These are phyloP conservation scores for Periplaneta americana DNA, from an alignment of 1,140 invertebrate genomes.

Conservation along the genomic window DNA sequence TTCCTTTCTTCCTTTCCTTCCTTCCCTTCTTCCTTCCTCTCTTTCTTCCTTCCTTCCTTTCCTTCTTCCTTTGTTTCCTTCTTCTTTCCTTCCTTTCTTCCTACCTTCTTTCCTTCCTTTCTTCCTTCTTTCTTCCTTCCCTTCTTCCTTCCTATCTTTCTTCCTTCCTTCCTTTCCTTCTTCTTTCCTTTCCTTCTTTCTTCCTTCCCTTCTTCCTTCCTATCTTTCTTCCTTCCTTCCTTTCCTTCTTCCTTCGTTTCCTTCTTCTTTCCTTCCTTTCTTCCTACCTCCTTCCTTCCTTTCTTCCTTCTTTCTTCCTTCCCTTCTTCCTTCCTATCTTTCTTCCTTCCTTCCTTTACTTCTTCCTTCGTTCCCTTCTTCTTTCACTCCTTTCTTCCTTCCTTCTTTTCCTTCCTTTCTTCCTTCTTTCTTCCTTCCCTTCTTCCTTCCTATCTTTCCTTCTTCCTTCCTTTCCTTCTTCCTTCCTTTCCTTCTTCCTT, in stretches of 20 bases:
- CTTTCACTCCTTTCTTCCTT: neutral
- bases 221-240: too few relatives aligned
- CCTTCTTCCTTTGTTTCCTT: too few relatives aligned
- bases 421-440: neutral
- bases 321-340: too few relatives aligned
- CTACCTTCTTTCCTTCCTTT: too few relatives aligned
- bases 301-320: neutral
- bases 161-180: neutral
- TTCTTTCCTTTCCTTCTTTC: neutral
- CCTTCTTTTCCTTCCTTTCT: slow-evolving; percentile 2
- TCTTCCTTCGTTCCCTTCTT: too few relatives aligned
- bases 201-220: neutral
- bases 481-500: neutral
- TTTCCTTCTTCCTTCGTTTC: too few relatives aligned
- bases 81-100: too few relatives aligned
- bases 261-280: too few relatives aligned
- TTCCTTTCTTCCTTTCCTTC: neutral
- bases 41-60: slow-evolving; percentile 1
- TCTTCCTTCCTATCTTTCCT: too few relatives aligned
- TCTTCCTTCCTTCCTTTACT: too few relatives aligned
- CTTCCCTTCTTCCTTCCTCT: neutral
- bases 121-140: neutral
- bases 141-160: too few relatives aligned
- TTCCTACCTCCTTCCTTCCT: too few relatives aligned
- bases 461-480: neutral